Evolutionary conservation across 2,113 vertebrate genomes (phyloP), one percentile per base, ranked within the genome.

Genomic region (Aldabrachelys gigantea): DNA sequence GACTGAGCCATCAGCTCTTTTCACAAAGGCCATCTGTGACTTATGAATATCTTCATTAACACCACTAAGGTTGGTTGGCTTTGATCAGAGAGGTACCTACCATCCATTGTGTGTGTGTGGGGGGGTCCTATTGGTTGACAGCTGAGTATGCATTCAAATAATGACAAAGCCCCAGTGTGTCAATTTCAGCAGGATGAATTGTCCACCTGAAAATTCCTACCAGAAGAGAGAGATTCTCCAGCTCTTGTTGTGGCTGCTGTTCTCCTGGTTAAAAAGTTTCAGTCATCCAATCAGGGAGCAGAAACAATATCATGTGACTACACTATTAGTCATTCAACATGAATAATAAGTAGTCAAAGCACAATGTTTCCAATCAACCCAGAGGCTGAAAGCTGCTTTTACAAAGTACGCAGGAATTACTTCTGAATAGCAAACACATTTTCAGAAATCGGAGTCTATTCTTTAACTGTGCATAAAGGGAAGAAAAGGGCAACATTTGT

Each of bases 71-170:
- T 59, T 59, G 57, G 25, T 59, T n/a, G 65, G 17, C 65, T 72
- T n/a, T 17, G 41, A 76, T 24, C 75, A 21, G 75, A 44, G 75
- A 76, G 75, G 11, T 25, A 12, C 38, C 22, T 44, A 7, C 24
- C 38, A 41, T 44, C 24, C 10, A 2, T 14, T 27, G 27, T 41
- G 6, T 53, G 52, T 52, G 52, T 53, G 19, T 1, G 14, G 38
- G 41, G 22, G 22, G 4, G 21, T 12, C 22, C 14, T 75, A 24
- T 75, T 75, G 21, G 44, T 69, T 83, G 80, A 16, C 22, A 47
- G n/a, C n/a, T 93, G 89, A 56, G 50, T 8, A 1, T 8, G 49
- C 2, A 0, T 25, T 76, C 21, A 44, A 44, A 44, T 0, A 0
- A 24, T 16, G 4, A 1, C 80, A 86, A 94, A 84, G 1, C 83